Evolutionary conservation across 37 sponge, comb jelly and placozoan species (phyloP), one percentile per base, ranked within the genome.

Genomic region (Ephydatia muelleri): DNA sequence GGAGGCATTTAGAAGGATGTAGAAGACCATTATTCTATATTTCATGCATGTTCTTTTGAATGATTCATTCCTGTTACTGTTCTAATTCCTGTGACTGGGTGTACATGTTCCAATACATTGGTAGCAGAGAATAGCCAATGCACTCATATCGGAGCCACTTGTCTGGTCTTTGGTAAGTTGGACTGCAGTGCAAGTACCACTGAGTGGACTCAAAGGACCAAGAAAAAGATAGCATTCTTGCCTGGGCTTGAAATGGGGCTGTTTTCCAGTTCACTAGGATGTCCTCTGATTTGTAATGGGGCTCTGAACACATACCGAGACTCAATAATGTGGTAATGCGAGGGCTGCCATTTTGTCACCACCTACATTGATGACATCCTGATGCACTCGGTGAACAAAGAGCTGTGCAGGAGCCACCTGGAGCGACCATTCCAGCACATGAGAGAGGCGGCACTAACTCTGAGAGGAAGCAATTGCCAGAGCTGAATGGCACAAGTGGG

Each of bases 201-300:
- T n/a, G n/a, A 34, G 71, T 92, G 33, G 49, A 79, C 22, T 49
- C 78, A 30, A 64, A 78, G 21, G 87, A 91, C 49, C 65, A n/a
- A 5, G 82, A 57, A 36, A 86, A 83, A 68, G n/a, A 87, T 88
- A 34, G 89, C 86, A 47, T 88, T 92, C 57, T 78, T 36, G 66
- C 74, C 86, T 37, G 85, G 85, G 5, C 92, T 86, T 22, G 92
- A 86, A 0, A 81, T 88, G 82, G 88, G 92, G 2, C 79, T 86
- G 64, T 91, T 49, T 72, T n/a, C n/a, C 79, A 91, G 47, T 91
- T 91, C 65, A 39, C 30, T 5, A 49, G 57, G 0, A 79, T 88
- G 86, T 72, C 88, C 35, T 87, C 85, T 67, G 88, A 86, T 0
- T 35, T 92, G 27, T 40, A 71, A 3, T 86, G 89, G 5, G 89